These are phyloP conservation scores for Sebastes trivittatus DNA, from an alignment of 2,797 vertebrate genomes.

Conservation along the genomic window DNA sequence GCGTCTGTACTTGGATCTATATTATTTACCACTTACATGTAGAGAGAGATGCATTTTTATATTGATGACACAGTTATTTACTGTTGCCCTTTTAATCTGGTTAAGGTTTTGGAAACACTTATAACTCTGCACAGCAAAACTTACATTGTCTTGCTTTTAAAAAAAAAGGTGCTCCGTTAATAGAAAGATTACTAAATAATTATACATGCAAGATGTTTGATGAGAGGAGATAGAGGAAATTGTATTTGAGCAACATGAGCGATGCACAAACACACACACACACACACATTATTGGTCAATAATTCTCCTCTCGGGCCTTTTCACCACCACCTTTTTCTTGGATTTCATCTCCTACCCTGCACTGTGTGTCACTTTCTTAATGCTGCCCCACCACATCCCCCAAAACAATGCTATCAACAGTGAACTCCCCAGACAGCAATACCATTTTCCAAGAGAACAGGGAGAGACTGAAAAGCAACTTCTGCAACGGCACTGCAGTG, in stretches of 20 bases:
- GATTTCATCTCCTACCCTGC: not conserved
- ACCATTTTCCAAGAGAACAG: constrained; percentile 15
- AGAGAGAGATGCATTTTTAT: not conserved
- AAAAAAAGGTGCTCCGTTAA: not conserved
- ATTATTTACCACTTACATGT: not conserved
- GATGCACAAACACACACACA: not conserved
- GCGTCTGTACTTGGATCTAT: not conserved
- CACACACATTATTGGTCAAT: not conserved
- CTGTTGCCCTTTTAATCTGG: not conserved
- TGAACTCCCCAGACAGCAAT: constrained; percentile 21
- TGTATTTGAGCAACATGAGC: not conserved
- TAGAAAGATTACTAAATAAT: too few relatives aligned
- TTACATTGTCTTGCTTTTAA: not conserved
- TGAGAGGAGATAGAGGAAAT: too few relatives aligned
- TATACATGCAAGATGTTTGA: too few relatives aligned
- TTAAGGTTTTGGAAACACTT: not conserved
- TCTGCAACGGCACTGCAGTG: not conserved
- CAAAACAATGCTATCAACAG: constrained; percentile 8
- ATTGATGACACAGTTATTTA: not conserved
- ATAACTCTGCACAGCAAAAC: not conserved
- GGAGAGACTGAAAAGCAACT: constrained; percentile 23
- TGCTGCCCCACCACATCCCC: not conserved
- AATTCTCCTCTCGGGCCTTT: not conserved
- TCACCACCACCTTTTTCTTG: not conserved
- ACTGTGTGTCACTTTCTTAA: not conserved